Base-by-base conservation (phyloP, 2,888 invertebrate genomes). In the Drosophila mercatorum region DNA sequence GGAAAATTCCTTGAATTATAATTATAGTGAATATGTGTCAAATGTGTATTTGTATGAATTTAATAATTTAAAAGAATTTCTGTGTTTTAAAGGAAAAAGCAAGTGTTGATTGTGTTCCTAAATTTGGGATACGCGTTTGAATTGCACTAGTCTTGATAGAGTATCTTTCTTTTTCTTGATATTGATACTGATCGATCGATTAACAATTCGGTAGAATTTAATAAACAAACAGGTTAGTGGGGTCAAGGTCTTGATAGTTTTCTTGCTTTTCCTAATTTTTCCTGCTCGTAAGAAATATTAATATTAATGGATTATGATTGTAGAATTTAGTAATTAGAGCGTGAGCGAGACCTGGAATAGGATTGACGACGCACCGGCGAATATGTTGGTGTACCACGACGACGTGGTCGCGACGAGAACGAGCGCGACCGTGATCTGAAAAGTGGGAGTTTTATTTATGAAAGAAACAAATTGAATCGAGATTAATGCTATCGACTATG, bases 321-420 rank as follows among this genome's bases (percentile, higher is more conserved):
- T 81, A 71, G 73, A 76, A 58, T 77, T 87, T 88, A 87, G 85
- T 93, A 93, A 86, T 93, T 94, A 92, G 94, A 94, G 91, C 94
- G 94, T 82, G 95, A 95, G 91, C 95, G 95, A 85, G 96, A 96
- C 91, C 96, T 95, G 87, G 96, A 96, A 94, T 96, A 96, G 92
- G 96, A 95, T 93, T 90, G 86, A 65, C 97, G 95, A 68, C 97
- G 96, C 90, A 98, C 97, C 55, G 98, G 98, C 72, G 98, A 98
- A 94, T 98, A 98, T 38, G 98, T 97, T 60, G 98, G 98, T 75
- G 98, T 97, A 78, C 97, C 97, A 88, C 98, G 95, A 78, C 97
- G 95, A 68, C 97, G 95, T 80, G 91, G 91, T 26, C 96, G 94
- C 91, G 96, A 95, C 75, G 97, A 96, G 93, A 96, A 96, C 89